These are phyloP conservation scores for Noctilio leporinus DNA, from an alignment of 2,113 vertebrate genomes.

Conservation along the genomic window DNA sequence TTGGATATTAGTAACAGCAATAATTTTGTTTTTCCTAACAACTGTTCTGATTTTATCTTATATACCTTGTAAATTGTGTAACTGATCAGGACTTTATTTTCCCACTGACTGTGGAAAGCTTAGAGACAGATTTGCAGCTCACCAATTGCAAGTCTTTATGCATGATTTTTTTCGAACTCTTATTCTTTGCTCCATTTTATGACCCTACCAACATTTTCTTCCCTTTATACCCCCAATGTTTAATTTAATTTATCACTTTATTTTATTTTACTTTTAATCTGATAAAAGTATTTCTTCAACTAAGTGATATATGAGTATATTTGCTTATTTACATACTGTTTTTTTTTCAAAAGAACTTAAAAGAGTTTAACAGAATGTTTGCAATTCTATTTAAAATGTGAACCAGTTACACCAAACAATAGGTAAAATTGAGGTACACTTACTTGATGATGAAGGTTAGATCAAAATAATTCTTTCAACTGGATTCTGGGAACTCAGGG, in stretches of 20 bases:
- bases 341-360: background rate
- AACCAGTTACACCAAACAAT: background rate
- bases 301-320: background rate
- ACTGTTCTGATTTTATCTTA: conserved; percentile 52
- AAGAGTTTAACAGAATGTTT: background rate
- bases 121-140: background rate
- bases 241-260: background rate
- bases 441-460: background rate
- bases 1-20: conserved; percentile 51
- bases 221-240: background rate
- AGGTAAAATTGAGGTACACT: background rate
- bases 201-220: background rate
- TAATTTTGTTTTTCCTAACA: conserved; percentile 60
- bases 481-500: background rate
- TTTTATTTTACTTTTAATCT: background rate
- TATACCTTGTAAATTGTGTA: conserved; percentile 45
- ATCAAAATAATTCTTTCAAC: background rate
- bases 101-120: conserved; percentile 6
- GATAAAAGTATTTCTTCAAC: background rate
- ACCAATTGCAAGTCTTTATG: background rate
- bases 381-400: background rate
- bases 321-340: background rate
- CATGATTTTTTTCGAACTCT: background rate
- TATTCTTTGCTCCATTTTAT: background rate
- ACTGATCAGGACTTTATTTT: conserved; percentile 45